Evolutionary conservation across 1,140 invertebrate genomes (phyloP).

Genomic region (Drosophila oshimai): DNA sequence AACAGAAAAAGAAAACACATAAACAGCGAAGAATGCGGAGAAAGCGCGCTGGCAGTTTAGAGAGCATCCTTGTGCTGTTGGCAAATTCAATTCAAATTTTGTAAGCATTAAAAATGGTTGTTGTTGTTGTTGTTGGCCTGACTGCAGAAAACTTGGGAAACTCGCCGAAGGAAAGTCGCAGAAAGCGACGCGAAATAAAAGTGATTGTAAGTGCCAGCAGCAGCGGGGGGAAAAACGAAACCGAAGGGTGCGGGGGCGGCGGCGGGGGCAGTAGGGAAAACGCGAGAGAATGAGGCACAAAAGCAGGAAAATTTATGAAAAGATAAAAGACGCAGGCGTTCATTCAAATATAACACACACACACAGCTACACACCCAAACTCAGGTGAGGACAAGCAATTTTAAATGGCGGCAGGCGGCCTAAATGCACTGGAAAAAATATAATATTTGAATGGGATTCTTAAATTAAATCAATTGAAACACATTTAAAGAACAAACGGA

Average conservation of each 20-base stretch:
- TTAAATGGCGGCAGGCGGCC: slow-evolving; percentile 70
- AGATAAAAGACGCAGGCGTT: slow-evolving; percentile 79
- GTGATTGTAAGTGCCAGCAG: slow-evolving; percentile 72
- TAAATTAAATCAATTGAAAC: background rate
- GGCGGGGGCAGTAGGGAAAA: background rate
- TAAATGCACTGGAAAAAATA: slow-evolving; percentile 7
- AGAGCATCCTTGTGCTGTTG: slow-evolving; percentile 61
- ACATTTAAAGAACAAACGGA: too few relatives aligned
- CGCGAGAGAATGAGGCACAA: slow-evolving; percentile 40
- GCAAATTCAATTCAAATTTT: slow-evolving; percentile 81
- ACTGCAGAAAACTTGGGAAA: slow-evolving; percentile 71
- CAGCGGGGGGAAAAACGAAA: background rate
- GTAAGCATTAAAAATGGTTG: slow-evolving; percentile 71
- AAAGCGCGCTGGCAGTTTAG: slow-evolving; percentile 45
- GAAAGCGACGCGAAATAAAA: slow-evolving; percentile 67
- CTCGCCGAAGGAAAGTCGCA: slow-evolving; percentile 45
- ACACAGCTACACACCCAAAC: slow-evolving; percentile 10
- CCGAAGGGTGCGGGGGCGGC: background rate
- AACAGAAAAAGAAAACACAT: slow-evolving; percentile 5
- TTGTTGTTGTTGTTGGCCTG: slow-evolving; percentile 12
- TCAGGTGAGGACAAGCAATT: slow-evolving; percentile 76
- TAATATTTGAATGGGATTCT: background rate
- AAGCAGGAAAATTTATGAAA: slow-evolving; percentile 77
- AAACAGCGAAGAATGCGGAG: slow-evolving; percentile 26
- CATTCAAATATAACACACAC: slow-evolving; percentile 75